A percentile compares a stretch with the other conserved stretches of the same genome.
Evolutionary conservation across 2,113 vertebrate genomes (phyloP).

Genomic region (Anolis sagrei): DNA sequence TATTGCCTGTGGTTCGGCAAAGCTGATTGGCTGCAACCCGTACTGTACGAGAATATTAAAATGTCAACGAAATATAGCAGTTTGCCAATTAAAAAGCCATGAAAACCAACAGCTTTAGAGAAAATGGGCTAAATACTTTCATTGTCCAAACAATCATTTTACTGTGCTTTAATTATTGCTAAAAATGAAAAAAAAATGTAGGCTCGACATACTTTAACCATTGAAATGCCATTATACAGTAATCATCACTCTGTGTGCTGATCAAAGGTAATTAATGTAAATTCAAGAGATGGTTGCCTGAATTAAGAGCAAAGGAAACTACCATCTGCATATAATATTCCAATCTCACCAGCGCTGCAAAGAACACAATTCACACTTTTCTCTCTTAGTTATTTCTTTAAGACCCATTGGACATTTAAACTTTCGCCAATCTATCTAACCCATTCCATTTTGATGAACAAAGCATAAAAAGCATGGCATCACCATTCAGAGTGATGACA

Average conservation of each 20-base stretch:
- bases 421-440: neutral
- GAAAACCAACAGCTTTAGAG: conserved; percentile 28
- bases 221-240: neutral
- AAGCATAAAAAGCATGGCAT: neutral
- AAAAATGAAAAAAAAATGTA: conserved; percentile 31
- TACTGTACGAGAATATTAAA: conserved; percentile 42
- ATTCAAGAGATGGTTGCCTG: conserved; percentile 38
- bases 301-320: conserved; percentile 30
- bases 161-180: conserved; percentile 30
- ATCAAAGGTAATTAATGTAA: conserved; percentile 35
- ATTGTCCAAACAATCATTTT: conserved; percentile 13
- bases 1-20: conserved; percentile 36
- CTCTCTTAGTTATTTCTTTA: neutral
- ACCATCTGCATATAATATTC: neutral
- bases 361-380: neutral
- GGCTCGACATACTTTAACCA: conserved; percentile 20
- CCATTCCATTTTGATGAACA: neutral
- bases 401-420: neutral
- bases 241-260: neutral
- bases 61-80: conserved; percentile 21
- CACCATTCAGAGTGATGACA: neutral
- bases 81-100: conserved; percentile 42
- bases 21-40: conserved; percentile 60
- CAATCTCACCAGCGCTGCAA: neutral
- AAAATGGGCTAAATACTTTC: neutral